These are phyloP conservation scores for Datnioides undecimradiatus DNA, from an alignment of 2,113 vertebrate genomes.

Conservation along the genomic window DNA sequence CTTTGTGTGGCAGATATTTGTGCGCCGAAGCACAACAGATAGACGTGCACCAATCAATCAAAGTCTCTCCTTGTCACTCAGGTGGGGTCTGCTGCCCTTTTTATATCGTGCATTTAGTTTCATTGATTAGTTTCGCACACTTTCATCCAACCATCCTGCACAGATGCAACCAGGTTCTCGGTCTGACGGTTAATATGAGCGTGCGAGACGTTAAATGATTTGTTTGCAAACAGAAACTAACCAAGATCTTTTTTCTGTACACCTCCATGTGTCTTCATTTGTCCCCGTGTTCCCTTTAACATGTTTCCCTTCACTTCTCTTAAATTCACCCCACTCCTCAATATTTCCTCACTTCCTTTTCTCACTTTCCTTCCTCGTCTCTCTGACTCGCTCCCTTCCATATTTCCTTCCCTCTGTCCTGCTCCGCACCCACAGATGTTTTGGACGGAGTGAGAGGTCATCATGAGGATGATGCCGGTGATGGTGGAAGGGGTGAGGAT, in stretches of 20 bases:
- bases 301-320: conserved; percentile 11
- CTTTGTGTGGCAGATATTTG: conserved; percentile 42
- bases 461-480: conserved; percentile 48
- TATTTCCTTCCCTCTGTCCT: conserved; percentile 1
- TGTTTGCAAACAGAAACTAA: conserved; percentile 34
- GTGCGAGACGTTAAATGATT: neutral
- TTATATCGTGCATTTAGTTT: neutral
- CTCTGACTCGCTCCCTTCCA: neutral
- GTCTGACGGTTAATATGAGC: too few species aligned
- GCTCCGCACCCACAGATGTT: conserved; percentile 62
- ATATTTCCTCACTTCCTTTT: neutral
- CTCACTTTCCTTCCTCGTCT: neutral
- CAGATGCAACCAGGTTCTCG: neutral
- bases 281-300: neutral
- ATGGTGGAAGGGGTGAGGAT: conserved; percentile 65
- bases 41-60: conserved; percentile 11
- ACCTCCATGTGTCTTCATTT: neutral
- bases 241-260: conserved; percentile 7
- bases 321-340: neutral
- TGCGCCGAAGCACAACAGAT: neutral
- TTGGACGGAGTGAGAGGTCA: conserved; percentile 58
- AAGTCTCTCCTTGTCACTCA: conserved; percentile 7
- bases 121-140: neutral
- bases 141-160: neutral
- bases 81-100: conserved; percentile 11